Base-by-base conservation (phyloP, 2,113 vertebrate species). In the Abramis brama region DNA sequence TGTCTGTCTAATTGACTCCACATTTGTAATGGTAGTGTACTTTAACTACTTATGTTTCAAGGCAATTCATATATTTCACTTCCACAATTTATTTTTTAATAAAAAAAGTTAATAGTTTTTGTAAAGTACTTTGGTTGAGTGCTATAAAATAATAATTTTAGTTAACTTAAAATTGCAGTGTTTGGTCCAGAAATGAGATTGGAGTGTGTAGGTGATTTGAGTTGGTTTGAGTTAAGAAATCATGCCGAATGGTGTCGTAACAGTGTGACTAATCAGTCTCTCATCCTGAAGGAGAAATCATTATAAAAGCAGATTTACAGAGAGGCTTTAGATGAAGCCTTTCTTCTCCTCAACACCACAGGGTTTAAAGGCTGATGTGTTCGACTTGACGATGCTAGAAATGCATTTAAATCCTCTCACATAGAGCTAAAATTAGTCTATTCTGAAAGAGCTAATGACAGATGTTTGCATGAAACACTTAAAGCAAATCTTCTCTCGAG, bases 391-490 rank as follows among this genome's bases (percentile, higher is more conserved):
- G 30, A 1, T 47, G 52, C 33, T 79, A 62, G 77, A 79, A 62
- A 57, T 79, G 77, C 30, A 62, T n/a, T n/a, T 60, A 62, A 59
- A 60, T 79, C 77, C 55, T n/a, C 77, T 60, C 77, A 79, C 33
- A 43, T 25, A 1, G 19, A 8, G 55, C 55, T 79, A 8, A 79
- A 79, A 60, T 79, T 79, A 79, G 77, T 33, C 21, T 43, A 5
- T 79, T 79, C 33, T 43, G 52, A 60, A 79, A 60, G 55, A 59
- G 33, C 77, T 79, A 17, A 74, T 60, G 77, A 59, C 33, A 59
- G 52, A 57, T 43, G 21, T 79, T 15, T 15, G 39, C 68, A 11
- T 11, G 17, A 36, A 8, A 36, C 30, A 8, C 66, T 68, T 4
- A 23, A 62, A 25, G 60, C 60, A 25, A 12, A 62, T n/a, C 27